Evolutionary conservation across 2,113 vertebrate genomes (phyloP), one percentile per base, ranked within the genome.

Genomic region (Tetrax tetrax): DNA sequence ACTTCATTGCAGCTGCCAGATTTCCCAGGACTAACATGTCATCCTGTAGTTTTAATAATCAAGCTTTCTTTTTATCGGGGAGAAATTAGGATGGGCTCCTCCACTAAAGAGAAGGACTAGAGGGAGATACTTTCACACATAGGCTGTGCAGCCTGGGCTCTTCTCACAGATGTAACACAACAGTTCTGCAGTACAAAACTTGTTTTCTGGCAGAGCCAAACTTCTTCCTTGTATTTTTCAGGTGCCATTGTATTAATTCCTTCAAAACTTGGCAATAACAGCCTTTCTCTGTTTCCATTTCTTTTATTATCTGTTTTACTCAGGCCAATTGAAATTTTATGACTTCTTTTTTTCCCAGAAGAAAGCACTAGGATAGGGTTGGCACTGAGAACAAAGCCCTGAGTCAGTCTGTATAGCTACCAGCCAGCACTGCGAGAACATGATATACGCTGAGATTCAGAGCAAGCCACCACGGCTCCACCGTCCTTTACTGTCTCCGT

Each of bases 231-330:
- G 53, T 78, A 29, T 89, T 94, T 91, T 90, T 89, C 77, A 94
- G 91, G 72, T 87, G 87, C 41, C 60, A 45, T 50, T 92, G 76
- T 76, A 71, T 80, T 91, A 59, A 89, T 91, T 61, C 51, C 17
- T 83, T 71, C 66, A 93, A 80, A 95, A 65, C 48, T 80, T 93
- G 91, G 89, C 91, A 95, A 56, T 69, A 90, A 83, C 68, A 87
- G 22, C 75, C 14, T 80, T 76, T 74, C 48, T 79, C 72, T 82
- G 56, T 70, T 92, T 83, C 83, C 53, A 66, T 71, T 87, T 79
- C 43, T 91, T 94, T 96, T 91, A 93, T 93, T 87, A 63, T 91
- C 84, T 79, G 28, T 68, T 78, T 68, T 89, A 57, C 56, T 89
- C 65, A 64, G 15, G 63, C 80, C 87, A 75, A 75, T 68, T 88